A percentile compares a stretch with the other conserved stretches of the same genome.
phyloP scores from a whole-genome alignment of 2,797 vertebrate species.

The Morelia viridis region DNA sequence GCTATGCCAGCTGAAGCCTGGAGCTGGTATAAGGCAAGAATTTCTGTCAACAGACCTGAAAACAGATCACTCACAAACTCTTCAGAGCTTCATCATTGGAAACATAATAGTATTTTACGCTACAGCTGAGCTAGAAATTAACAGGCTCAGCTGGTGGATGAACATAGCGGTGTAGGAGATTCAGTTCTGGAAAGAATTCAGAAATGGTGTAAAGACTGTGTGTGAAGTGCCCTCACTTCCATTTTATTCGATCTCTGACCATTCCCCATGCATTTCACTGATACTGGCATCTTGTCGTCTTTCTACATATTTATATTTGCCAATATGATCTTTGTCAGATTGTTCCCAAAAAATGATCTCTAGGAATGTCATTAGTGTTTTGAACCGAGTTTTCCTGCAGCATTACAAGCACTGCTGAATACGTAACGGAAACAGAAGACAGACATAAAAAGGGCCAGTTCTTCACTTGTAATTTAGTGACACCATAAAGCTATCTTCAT shows the following conservation, averaged over 20 bases:
- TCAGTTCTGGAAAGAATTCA: not conserved
- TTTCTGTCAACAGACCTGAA: not conserved
- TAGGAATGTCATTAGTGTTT: not conserved
- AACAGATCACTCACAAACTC: not conserved
- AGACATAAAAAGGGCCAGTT: not conserved
- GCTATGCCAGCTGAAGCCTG: not conserved
- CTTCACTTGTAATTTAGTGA: not conserved
- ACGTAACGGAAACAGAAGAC: not conserved
- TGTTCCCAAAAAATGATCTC: not conserved
- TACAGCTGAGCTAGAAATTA: not conserved
- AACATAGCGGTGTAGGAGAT: not conserved
- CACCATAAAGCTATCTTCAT: not conserved
- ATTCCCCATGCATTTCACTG: not conserved
- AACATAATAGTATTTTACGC: not conserved
- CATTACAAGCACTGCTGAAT: not conserved
- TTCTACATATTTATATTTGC: no score
- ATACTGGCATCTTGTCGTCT: not conserved
- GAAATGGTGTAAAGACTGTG: not conserved
- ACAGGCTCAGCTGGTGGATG: not conserved
- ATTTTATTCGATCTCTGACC: not conserved
- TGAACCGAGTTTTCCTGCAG: not conserved
- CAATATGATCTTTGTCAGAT: not conserved
- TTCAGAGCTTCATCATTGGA: not conserved
- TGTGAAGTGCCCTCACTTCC: not conserved
- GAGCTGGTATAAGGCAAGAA: not conserved